Evolutionary conservation across 2,888 invertebrate genomes (phyloP).

Genomic region (Eucriotettix oculatus): DNA sequence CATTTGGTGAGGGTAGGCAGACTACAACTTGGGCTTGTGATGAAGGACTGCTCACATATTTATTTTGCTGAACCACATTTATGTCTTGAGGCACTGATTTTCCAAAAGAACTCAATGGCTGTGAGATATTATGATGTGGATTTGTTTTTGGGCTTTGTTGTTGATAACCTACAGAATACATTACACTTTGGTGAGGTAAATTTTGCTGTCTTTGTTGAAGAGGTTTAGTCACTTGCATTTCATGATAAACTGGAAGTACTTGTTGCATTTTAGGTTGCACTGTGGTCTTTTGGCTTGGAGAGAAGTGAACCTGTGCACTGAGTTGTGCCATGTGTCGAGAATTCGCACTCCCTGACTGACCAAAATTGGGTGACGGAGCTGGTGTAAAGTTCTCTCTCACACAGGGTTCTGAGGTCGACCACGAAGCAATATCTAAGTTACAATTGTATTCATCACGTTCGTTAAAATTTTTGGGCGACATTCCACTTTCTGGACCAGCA

Average conservation of each 20-base stretch:
- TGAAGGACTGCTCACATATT: neutral
- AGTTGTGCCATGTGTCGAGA: neutral
- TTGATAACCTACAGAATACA: neutral
- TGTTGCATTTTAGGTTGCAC: neutral
- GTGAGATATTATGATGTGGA: neutral
- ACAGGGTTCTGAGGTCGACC: neutral
- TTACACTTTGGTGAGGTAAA: neutral
- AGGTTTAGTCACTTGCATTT: neutral
- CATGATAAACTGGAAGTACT: neutral
- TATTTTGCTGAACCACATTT: neutral
- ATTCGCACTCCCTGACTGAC: neutral
- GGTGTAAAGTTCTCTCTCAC: neutral
- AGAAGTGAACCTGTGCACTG: neutral
- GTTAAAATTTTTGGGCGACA: neutral
- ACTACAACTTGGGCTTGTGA: constrained; percentile 23
- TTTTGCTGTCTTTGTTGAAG: neutral
- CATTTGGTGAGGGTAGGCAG: constrained; percentile 19
- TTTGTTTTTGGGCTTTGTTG: neutral
- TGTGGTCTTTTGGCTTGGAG: neutral
- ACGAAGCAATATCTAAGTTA: neutral
- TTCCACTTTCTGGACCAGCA: neutral
- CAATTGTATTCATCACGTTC: neutral
- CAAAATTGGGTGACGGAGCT: neutral
- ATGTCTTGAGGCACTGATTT: neutral
- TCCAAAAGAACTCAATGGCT: neutral